Evolutionary conservation across 2,113 vertebrate genomes (phyloP).

Genomic region (Colinus virginianus): DNA sequence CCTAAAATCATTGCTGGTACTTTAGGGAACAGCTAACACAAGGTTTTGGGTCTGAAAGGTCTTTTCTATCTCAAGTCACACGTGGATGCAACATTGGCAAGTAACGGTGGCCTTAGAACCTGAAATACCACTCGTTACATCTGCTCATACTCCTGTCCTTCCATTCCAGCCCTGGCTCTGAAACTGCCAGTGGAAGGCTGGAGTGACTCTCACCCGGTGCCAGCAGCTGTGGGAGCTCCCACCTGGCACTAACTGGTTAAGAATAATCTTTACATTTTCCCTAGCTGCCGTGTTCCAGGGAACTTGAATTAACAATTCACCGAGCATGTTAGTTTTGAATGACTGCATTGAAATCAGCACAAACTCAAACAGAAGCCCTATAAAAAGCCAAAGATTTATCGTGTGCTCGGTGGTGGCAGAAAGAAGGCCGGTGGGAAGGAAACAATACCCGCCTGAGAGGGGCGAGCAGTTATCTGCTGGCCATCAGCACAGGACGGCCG

Average conservation of each 20-base stretch:
- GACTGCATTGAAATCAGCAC: conserved; percentile 74
- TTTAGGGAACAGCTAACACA: neutral
- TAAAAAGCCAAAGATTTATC: conserved; percentile 75
- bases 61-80: neutral
- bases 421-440: conserved; percentile 53
- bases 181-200: neutral
- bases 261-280: conserved; percentile 64
- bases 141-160: neutral
- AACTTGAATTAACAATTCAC: conserved; percentile 75
- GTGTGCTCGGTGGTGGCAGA: conserved; percentile 45
- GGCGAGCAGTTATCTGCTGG: conserved; percentile 71
- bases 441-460: conserved; percentile 74
- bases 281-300: conserved; percentile 50
- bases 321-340: conserved; percentile 72
- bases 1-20: neutral
- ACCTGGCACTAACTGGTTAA: conserved; percentile 61
- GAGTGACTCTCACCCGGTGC: neutral
- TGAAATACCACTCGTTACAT: neutral
- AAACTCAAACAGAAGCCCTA: conserved; percentile 76
- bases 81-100: neutral
- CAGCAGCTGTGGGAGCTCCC: neutral
- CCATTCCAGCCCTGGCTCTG: neutral
- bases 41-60: neutral
- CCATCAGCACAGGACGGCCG: conserved; percentile 69
- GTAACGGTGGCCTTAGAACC: neutral